A percentile compares a stretch with the other conserved stretches of the same genome.
Evolutionary conservation across 1,140 invertebrate species (phyloP).

Genomic region (Euwallacea similis): DNA sequence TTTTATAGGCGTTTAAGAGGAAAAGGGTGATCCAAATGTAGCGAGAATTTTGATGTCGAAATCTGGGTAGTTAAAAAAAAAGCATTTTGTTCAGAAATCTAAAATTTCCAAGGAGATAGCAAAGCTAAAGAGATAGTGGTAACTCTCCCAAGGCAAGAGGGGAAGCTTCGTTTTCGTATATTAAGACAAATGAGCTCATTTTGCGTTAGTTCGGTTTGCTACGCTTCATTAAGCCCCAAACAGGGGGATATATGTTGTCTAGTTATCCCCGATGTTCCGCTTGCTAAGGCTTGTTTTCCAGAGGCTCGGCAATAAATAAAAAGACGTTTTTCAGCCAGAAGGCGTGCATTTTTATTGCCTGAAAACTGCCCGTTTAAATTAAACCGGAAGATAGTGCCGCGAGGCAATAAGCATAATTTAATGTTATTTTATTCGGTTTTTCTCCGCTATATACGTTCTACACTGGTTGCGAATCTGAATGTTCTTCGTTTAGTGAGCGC

Average conservation of each 20-base stretch:
- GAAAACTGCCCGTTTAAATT: conserved; percentile 56
- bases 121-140: not conserved
- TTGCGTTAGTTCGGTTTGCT: not conserved
- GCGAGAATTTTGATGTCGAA: too few species aligned
- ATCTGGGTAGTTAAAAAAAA: too few species aligned
- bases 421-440: conserved; percentile 40
- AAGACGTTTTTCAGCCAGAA: conserved; percentile 55
- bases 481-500: conserved; percentile 3
- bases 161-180: not conserved
- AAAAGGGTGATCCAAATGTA: not conserved
- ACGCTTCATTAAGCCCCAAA: not conserved
- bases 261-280: conserved; percentile 11
- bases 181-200: not conserved
- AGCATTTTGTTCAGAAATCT: too few species aligned
- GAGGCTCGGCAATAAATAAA: conserved; percentile 50
- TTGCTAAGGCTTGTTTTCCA: not conserved
- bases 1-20: conserved; percentile 13
- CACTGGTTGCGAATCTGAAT: conserved; percentile 40
- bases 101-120: too few species aligned
- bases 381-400: conserved; percentile 53
- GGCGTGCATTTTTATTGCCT: conserved; percentile 56
- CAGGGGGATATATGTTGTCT: not conserved
- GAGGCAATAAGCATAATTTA: conserved; percentile 47
- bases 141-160: not conserved
- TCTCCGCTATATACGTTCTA: conserved; percentile 30